A percentile compares a stretch with the other conserved stretches of the same genome.
phyloP scores from a whole-genome alignment of 2,888 invertebrate genomes.

The Euphydryas editha region DNA sequence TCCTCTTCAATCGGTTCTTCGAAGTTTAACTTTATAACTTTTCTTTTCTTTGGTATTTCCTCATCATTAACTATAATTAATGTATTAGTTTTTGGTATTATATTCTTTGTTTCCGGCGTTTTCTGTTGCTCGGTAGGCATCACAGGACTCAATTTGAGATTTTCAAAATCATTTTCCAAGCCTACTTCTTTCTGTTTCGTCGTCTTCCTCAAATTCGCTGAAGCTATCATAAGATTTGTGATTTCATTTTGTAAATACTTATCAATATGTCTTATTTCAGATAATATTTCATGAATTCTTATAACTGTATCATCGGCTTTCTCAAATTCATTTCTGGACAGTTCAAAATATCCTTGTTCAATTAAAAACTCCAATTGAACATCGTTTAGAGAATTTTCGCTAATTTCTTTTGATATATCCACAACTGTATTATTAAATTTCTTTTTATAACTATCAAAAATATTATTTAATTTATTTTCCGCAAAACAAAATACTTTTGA shows the following conservation, averaged over 20 bases:
- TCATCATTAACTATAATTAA: constrained; percentile 59
- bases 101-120: constrained; percentile 45
- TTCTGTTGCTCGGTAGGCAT: constrained; percentile 39
- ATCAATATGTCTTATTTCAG: constrained; percentile 47
- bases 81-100: constrained; percentile 46
- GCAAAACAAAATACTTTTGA: constrained; percentile 49
- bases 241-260: constrained; percentile 59
- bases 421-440: constrained; percentile 53
- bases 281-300: constrained; percentile 58
- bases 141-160: constrained; percentile 52
- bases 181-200: constrained; percentile 43
- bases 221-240: constrained; percentile 60
- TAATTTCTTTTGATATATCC: constrained; percentile 46
- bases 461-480: constrained; percentile 49
- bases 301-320: constrained; percentile 59
- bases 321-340: constrained; percentile 50
- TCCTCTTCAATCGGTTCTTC: constrained; percentile 56
- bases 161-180: constrained; percentile 57
- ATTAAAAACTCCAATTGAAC: constrained; percentile 58
- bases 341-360: constrained; percentile 62
- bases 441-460: constrained; percentile 36
- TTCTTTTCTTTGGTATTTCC: constrained; percentile 62
- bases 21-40: constrained; percentile 61
- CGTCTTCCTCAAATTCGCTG: constrained; percentile 53
- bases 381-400: constrained; percentile 48